phyloP scores from a whole-genome alignment of 1,140 invertebrate species.

The Pogonomyrmex californicus region DNA sequence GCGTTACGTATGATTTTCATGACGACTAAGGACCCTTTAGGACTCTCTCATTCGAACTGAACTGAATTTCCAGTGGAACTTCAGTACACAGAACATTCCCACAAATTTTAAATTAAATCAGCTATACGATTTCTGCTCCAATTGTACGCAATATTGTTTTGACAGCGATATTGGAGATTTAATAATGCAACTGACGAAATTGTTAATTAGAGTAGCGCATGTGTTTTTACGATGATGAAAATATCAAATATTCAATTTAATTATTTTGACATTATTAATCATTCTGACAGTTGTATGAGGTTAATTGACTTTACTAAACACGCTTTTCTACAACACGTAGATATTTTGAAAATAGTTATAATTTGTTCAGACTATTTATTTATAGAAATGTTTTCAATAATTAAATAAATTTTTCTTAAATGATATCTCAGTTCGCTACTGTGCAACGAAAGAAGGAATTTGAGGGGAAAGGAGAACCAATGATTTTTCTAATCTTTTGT shows the following conservation, averaged over 20 bases:
- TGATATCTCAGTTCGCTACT: background rate
- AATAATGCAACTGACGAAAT: slow-evolving; percentile 3
- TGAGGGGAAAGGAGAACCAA: background rate
- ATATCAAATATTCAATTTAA: slow-evolving; percentile 24
- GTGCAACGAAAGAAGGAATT: background rate
- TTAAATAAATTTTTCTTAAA: background rate
- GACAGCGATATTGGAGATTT: background rate
- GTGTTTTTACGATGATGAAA: background rate
- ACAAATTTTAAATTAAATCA: slow-evolving; percentile 10
- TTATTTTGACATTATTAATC: background rate
- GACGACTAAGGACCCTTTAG: slow-evolving; percentile 20
- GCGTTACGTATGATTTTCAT: slow-evolving; percentile 59
- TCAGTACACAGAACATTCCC: background rate
- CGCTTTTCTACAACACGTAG: background rate
- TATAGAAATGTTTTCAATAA: background rate
- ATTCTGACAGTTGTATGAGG: background rate
- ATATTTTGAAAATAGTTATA: background rate
- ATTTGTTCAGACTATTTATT: background rate
- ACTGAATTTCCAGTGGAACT: slow-evolving; percentile 23
- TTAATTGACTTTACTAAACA: background rate
- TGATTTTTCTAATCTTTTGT: background rate
- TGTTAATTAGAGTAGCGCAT: slow-evolving; percentile 13
- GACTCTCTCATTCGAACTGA: slow-evolving; percentile 1
- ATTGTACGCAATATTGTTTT: slow-evolving; percentile 32
- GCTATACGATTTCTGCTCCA: slow-evolving; percentile 26